Conservation (phyloP, 2,888 invertebrate genomes). For the Ectropis crepuscularia region DNA sequence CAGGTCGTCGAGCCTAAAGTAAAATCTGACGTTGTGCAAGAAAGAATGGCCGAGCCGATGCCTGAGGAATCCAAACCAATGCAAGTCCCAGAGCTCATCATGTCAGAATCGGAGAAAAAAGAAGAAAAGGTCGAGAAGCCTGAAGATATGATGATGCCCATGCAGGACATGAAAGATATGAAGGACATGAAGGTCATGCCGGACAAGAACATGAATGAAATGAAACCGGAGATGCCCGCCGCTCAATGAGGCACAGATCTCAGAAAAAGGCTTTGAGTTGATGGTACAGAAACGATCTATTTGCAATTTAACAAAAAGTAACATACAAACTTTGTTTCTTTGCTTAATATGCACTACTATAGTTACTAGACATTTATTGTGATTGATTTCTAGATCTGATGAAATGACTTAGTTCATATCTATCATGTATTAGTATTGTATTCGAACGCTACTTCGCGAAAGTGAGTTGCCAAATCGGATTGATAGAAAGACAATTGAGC, state of each 20-base stretch:
- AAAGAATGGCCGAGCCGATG: conserved; percentile 51
- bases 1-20: conserved; percentile 51
- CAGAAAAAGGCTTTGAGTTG: conserved; percentile 12
- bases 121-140: conserved; percentile 56
- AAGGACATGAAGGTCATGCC: conserved; percentile 32
- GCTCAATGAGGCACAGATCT: conserved; percentile 29
- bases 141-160: conserved; percentile 40
- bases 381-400: too few species aligned
- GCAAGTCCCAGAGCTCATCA: conserved; percentile 75
- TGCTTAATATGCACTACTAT: too few species aligned
- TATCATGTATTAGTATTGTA: too few species aligned
- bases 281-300: background rate
- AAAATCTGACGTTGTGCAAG: conserved; percentile 53
- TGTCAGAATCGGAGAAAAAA: conserved; percentile 69
- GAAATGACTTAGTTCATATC: too few species aligned
- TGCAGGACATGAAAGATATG: conserved; percentile 25
- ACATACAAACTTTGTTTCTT: too few species aligned
- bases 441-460: too few species aligned
- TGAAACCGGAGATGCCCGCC: conserved; percentile 41
- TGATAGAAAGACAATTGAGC: too few species aligned
- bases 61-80: conserved; percentile 57
- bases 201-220: conserved; percentile 39
- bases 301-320: background rate
- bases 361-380: too few species aligned
- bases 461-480: too few species aligned